Conservation (phyloP, 2,113 vertebrate species). For the Nothoprocta pentlandii region DNA sequence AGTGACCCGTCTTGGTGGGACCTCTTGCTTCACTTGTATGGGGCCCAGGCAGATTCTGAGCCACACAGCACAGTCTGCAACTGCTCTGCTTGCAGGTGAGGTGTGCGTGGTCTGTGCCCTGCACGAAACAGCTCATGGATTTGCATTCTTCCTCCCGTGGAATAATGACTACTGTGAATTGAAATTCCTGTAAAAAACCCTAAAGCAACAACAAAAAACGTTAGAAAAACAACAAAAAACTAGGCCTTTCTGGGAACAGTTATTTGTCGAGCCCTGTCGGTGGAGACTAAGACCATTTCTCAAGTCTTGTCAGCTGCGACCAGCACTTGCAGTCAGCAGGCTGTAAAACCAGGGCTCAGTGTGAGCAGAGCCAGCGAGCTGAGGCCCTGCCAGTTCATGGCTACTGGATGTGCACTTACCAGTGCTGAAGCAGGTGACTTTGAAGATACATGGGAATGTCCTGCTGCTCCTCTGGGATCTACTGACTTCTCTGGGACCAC, state of each 20-base stretch:
- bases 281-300: background rate
- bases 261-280: background rate
- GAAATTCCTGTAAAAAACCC: background rate
- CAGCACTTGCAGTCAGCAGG: background rate
- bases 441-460: background rate
- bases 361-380: background rate
- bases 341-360: background rate
- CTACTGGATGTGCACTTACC: background rate
- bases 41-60: background rate
- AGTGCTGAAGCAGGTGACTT: background rate
- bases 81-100: background rate
- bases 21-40: background rate
- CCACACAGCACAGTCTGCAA: background rate
- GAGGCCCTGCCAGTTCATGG: background rate
- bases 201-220: no score
- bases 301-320: background rate
- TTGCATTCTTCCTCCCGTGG: background rate
- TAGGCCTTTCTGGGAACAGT: background rate
- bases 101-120: background rate
- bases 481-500: background rate
- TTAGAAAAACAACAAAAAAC: background rate
- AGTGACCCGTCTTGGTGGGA: background rate
- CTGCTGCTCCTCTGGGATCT: background rate
- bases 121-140: background rate
- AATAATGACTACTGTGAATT: background rate